These are phyloP conservation scores for Turnix velox DNA, from an alignment of 2,113 vertebrate genomes.

Conservation along the genomic window DNA sequence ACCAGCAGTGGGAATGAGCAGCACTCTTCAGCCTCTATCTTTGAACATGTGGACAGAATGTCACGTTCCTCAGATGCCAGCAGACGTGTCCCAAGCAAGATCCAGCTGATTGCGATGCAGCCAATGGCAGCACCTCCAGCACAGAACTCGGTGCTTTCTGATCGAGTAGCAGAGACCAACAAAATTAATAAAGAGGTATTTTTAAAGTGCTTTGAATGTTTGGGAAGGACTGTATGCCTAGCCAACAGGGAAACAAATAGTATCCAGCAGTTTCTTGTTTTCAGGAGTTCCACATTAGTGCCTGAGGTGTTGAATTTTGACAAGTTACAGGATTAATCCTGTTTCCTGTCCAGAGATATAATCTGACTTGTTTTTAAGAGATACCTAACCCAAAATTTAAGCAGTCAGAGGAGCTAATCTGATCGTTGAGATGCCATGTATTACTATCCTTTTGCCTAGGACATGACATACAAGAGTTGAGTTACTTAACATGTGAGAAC, in stretches of 20 bases:
- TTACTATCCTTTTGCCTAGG: background rate
- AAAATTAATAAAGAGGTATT: slow-evolving; percentile 93
- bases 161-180: slow-evolving; percentile 81
- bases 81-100: slow-evolving; percentile 87
- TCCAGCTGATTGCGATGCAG: slow-evolving; percentile 97
- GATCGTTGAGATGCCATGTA: background rate
- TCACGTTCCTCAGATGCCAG: slow-evolving; percentile 83
- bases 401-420: background rate
- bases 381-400: background rate
- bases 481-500: background rate
- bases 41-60: slow-evolving; percentile 92
- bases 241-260: background rate
- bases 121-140: slow-evolving; percentile 85
- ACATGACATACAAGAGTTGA: accelerated
- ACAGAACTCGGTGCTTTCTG: slow-evolving; percentile 73
- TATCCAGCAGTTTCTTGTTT: background rate
- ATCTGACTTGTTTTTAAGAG: background rate
- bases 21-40: slow-evolving; percentile 90
- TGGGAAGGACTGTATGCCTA: background rate
- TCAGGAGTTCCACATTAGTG: background rate
- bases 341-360: background rate
- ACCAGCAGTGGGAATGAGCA: slow-evolving; percentile 77
- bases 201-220: background rate
- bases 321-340: background rate
- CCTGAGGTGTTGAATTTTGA: background rate